Evolutionary conservation across 2,113 vertebrate genomes (phyloP).

Genomic region (Oreochromis spilurus): DNA sequence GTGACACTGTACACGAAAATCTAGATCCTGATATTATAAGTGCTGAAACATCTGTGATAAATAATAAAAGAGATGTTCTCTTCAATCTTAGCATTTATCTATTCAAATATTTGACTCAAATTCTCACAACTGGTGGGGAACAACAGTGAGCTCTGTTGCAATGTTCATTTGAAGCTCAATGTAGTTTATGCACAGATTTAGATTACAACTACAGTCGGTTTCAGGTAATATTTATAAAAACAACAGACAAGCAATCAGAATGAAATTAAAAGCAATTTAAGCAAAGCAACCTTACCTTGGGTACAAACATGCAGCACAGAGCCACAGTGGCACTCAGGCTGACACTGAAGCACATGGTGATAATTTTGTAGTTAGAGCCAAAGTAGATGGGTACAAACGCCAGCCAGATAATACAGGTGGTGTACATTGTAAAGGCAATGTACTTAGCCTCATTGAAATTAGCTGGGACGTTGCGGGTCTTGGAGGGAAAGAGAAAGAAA

Average conservation of each 20-base stretch:
- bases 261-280: background rate
- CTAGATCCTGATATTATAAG: background rate
- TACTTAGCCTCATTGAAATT: conserved; percentile 99
- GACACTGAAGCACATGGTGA: conserved; percentile 99
- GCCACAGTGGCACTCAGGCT: conserved; percentile 97
- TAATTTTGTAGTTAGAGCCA: conserved; percentile 99
- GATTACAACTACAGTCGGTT: background rate
- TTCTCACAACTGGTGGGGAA: background rate
- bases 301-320: conserved; percentile 96
- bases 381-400: conserved; percentile 99
- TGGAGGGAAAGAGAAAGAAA: background rate
- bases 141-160: background rate
- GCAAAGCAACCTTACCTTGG: conserved; percentile 75
- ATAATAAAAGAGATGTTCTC: background rate
- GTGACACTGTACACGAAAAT: background rate
- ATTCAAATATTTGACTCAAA: background rate
- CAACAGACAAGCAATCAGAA: background rate
- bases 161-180: background rate
- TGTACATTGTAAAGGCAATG: conserved; percentile 99
- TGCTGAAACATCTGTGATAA: background rate
- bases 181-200: background rate
- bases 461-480: conserved; percentile 94
- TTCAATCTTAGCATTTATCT: background rate
- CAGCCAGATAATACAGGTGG: conserved; percentile 98
- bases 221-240: background rate